phyloP scores from a whole-genome alignment of 1,140 invertebrate species.

The Meloidogyne floridensis region DNA sequence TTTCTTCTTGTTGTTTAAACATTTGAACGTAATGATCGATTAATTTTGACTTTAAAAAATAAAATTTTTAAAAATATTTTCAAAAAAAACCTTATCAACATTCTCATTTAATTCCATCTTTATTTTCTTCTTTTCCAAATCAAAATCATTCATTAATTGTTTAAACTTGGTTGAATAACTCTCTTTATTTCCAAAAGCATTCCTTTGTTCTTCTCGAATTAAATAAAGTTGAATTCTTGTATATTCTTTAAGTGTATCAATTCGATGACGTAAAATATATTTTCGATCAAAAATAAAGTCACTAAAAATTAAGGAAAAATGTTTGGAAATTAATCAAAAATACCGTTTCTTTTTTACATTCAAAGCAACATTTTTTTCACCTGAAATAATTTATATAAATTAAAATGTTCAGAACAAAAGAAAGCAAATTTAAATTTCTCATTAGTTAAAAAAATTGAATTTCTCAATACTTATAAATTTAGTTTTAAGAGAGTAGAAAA shows the following conservation, averaged over 20 bases:
- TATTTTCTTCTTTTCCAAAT: not conserved
- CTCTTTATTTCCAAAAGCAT: not conserved
- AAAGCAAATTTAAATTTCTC: too few species aligned
- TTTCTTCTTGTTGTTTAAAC: slow-evolving; percentile 6
- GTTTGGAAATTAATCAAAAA: too few species aligned
- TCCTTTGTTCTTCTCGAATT: not conserved
- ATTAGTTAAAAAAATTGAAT: too few species aligned
- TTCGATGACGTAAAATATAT: not conserved
- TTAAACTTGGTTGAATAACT: slow-evolving; percentile 9
- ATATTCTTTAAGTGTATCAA: slow-evolving; percentile 11
- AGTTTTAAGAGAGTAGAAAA: too few species aligned
- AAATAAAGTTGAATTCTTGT: slow-evolving; percentile 20
- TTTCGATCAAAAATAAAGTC: slow-evolving; percentile 1
- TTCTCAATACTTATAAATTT: too few species aligned
- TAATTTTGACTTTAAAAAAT: not conserved
- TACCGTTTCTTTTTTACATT: too few species aligned
- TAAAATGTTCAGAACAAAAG: too few species aligned
- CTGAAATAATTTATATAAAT: too few species aligned
- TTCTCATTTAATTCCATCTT: not conserved
- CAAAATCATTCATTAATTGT: slow-evolving; percentile 15
- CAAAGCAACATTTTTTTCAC: too few species aligned
- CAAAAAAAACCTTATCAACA: not conserved
- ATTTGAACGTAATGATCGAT: not conserved
- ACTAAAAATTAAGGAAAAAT: not conserved
- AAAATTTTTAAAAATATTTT: not conserved